Conservation (phyloP, 2,797 vertebrate species). For the Spinibarbus caldwelli region DNA sequence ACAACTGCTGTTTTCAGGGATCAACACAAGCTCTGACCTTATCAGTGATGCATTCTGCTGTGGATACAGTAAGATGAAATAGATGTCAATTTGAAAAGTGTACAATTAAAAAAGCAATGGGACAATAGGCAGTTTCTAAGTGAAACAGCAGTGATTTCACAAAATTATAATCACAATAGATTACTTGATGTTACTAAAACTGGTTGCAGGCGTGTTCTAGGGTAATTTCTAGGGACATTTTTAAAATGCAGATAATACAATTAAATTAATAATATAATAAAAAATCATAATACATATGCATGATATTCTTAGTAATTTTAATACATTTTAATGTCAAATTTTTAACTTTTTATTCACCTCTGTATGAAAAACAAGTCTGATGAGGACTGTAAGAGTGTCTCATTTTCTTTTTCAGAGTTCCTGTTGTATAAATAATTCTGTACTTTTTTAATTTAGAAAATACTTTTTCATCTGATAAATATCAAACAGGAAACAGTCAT, state of each 20-base stretch:
- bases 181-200: too few species aligned
- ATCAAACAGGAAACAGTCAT: slow-evolving; percentile 70
- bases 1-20: slow-evolving; percentile 58
- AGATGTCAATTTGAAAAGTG: background rate
- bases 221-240: background rate
- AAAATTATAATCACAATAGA: background rate
- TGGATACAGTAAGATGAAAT: background rate
- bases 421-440: slow-evolving; percentile 60
- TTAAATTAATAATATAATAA: background rate
- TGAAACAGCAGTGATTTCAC: background rate
- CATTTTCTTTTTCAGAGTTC: too few species aligned
- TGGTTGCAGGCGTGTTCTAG: background rate
- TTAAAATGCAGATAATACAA: background rate
- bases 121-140: background rate
- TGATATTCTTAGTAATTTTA: background rate
- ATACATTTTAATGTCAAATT: background rate
- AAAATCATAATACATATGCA: background rate
- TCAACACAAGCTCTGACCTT: background rate
- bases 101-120: background rate
- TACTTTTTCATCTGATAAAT: slow-evolving; percentile 72
- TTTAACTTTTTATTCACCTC: background rate
- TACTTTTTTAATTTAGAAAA: slow-evolving; percentile 47
- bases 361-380: background rate
- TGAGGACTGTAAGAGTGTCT: too few species aligned
- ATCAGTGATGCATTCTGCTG: slow-evolving; percentile 14